These are phyloP conservation scores for Diorhabda elongata DNA, from an alignment of 1,140 invertebrate genomes.

Conservation along the genomic window DNA sequence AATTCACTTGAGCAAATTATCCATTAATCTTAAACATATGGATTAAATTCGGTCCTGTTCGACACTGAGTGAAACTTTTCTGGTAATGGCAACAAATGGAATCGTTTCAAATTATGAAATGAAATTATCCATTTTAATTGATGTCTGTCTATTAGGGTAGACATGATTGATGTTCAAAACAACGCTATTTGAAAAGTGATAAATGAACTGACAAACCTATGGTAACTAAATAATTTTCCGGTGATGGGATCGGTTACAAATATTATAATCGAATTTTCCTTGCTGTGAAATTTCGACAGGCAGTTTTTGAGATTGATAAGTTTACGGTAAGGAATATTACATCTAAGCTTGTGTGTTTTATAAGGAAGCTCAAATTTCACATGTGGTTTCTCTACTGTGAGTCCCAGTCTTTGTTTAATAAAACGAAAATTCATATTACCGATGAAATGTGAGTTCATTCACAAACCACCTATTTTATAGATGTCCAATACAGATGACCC, in stretches of 20 bases:
- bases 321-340: neutral
- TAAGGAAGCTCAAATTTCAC: too few relatives aligned
- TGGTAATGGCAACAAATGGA: constrained; percentile 11
- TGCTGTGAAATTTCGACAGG: neutral
- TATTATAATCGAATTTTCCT: neutral
- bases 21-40: too few relatives aligned
- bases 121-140: constrained; percentile 10
- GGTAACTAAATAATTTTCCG: neutral
- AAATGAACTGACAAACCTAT: neutral
- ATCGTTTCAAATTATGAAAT: neutral
- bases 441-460: too few relatives aligned
- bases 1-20: too few relatives aligned
- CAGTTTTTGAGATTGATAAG: too few relatives aligned
- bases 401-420: too few relatives aligned
- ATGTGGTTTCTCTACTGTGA: too few relatives aligned
- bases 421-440: too few relatives aligned
- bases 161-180: constrained; percentile 5
- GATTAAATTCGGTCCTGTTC: neutral
- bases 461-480: too few relatives aligned
- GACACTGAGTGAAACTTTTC: neutral
- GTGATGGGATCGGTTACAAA: constrained; percentile 1
- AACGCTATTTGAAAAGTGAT: neutral
- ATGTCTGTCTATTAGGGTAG: neutral
- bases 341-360: too few relatives aligned
- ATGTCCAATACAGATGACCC: too few relatives aligned